Base-by-base conservation (phyloP, 2,113 vertebrate genomes). In the Fulica atra region DNA sequence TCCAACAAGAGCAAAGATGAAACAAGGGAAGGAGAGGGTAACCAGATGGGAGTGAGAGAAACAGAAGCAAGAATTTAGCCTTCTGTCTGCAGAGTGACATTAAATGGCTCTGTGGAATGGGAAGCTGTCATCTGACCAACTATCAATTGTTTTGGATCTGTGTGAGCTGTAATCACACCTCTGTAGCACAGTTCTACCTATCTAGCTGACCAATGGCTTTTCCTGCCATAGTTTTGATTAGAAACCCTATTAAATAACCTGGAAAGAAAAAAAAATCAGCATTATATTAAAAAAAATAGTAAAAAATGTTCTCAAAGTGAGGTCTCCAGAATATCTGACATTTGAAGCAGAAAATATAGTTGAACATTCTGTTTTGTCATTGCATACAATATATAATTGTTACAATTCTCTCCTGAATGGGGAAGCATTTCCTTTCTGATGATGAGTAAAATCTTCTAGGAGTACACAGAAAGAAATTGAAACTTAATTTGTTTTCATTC, bases 401-500 rank as follows among this genome's bases (percentile, higher is more conserved):
- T 85, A 96, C 46, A 82, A 88, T 77, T 91, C 80, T 87, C 74
- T 89, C 69, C 66, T 85, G 86, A 95, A 71, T 50, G 35, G 13
- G 94, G 24, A 92, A 90, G 79, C 42, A 86, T 92, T 93, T 91
- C 36, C 57, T 95, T 97, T 93, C 60, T 38, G 79, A 97, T 95
- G 95, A 98, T 91, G 88, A 98, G 96, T 96, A 95, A 95, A 91
- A 95, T 85, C 81, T 92, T 95, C 68, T 42, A 96, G 80, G 36
- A 98, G 72, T 59, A 94, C 46, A 91, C 3, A 93, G 88, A 88
- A 97, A 97, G 93, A 97, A 97, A 97, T 68, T 88, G 94, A 96
- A 97, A 97, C 60, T 93, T 97, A 98, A 98, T 97, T 98, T 96
- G 92, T 89, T 98, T 97, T 96, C 96, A 97, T 97, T 97, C 92